Conservation (phyloP, 2,797 vertebrate species). For the Falco cherrug region DNA sequence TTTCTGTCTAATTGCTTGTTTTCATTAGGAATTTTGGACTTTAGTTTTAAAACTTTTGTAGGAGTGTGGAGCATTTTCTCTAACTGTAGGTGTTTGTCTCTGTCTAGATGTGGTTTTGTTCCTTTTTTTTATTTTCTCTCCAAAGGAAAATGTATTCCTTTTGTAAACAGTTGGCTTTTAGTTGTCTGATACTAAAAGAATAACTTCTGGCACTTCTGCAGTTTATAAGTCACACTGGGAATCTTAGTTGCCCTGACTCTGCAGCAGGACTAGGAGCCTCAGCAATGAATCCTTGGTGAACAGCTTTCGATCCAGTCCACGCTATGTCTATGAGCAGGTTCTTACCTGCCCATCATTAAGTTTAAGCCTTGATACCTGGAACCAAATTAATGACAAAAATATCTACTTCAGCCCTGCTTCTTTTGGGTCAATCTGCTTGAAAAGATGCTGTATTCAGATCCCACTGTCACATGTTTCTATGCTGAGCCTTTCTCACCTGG, state of each 20-base stretch:
- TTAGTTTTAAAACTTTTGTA: not conserved
- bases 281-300: not conserved
- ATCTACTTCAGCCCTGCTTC: not conserved
- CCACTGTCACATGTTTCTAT: fast-evolving
- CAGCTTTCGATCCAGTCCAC: not conserved
- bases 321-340: not conserved
- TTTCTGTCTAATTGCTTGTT: not conserved
- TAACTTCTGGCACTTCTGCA: no score
- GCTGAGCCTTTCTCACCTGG: not conserved
- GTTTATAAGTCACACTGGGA: not conserved
- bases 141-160: not conserved
- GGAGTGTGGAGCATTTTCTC: not conserved
- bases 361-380: not conserved
- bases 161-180: not conserved
- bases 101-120: not conserved
- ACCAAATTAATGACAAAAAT: not conserved
- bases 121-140: no score
- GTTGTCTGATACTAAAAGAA: not conserved
- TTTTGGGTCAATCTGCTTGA: not conserved
- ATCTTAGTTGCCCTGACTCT: not conserved
- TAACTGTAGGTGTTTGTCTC: not conserved
- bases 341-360: not conserved
- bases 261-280: not conserved
- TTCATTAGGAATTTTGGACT: not conserved
- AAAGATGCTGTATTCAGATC: not conserved